Base-by-base conservation (phyloP, 2,888 invertebrate species). In the Andricus curvator region DNA sequence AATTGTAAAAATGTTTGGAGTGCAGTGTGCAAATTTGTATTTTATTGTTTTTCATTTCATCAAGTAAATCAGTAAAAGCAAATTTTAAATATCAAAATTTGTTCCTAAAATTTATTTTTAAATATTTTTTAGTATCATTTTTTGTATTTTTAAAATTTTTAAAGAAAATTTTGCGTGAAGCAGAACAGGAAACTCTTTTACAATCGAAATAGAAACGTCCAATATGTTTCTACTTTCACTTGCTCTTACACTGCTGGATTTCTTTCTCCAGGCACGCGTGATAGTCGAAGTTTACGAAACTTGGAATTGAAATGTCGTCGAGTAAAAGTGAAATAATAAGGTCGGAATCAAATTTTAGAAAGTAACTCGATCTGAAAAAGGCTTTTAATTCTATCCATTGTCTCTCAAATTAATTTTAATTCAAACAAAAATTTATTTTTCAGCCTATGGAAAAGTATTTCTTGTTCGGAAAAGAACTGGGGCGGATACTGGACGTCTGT, bases 401-500 rank as follows among this genome's bases (percentile, higher is more conserved):
- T 48, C 8, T 74, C 56, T 51, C 8, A 48, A 1, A 22, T 1
- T 3, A 13, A 41, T 67, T 67, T 44, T 67, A 20, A n/a, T 20
- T 44, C 22, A 15, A 29, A 6, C 20, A 33, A 6, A 20, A 33
- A 20, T 70, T 64, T 78, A 48, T 85, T 85, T 95, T 95, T 56
- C 94, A 98, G 98, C 98, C 78, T 98, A 98, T 93, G 98, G 98
- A 93, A 96, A 99, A 95, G 97, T 99, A 91, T 99, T 98, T 94
- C 95, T 99, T 92, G 99, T 99, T 85, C 95, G 98, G 86, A 99
- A 99, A 94, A 94, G 96, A 88, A 96, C 96, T 81, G 99, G 97
- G 70, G 93, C 95, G 81, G 99, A 99, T 94, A 95, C 96, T 89
- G 97, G 97, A 76, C 96, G 97, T 87, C 94, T 99, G 83, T 99